Evolutionary conservation across 2,888 invertebrate species (phyloP).

Genomic region (Melinaea marsaeus): DNA sequence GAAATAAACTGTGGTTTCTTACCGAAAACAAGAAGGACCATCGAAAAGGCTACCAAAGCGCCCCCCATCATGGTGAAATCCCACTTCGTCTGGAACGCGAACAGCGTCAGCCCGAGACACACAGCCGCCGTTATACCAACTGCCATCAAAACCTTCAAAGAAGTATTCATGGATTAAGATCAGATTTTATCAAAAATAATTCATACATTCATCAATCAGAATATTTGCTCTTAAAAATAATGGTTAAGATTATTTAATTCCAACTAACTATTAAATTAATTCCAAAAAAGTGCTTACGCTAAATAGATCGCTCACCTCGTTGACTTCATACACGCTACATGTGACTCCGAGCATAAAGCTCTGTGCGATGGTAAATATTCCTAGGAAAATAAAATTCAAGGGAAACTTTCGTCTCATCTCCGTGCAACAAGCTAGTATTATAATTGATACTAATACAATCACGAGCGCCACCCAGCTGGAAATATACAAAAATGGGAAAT

Average conservation of each 20-base stretch:
- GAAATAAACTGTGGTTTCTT: slow-evolving; percentile 9
- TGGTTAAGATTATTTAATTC: neutral
- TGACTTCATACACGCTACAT: slow-evolving; percentile 76
- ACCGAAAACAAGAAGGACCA: slow-evolving; percentile 85
- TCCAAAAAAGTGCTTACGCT: too few species aligned
- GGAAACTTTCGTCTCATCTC: slow-evolving; percentile 87
- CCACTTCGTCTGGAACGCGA: slow-evolving; percentile 91
- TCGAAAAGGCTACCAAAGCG: slow-evolving; percentile 83
- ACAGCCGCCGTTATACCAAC: slow-evolving; percentile 89
- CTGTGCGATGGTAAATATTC: slow-evolving; percentile 86
- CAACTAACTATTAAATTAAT: neutral
- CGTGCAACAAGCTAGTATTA: slow-evolving; percentile 89
- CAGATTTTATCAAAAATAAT: too few species aligned
- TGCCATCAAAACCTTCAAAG: neutral
- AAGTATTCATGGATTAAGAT: too few species aligned
- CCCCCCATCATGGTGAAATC: slow-evolving; percentile 86
- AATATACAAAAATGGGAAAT: neutral
- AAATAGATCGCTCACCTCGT: slow-evolving; percentile 70
- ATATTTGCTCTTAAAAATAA: neutral
- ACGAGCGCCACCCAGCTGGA: slow-evolving; percentile 79
- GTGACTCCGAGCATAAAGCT: slow-evolving; percentile 84
- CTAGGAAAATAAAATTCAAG: slow-evolving; percentile 88
- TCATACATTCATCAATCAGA: too few species aligned
- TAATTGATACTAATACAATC: slow-evolving; percentile 82
- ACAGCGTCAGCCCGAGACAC: slow-evolving; percentile 86